Evolutionary conservation across 2,797 vertebrate species (phyloP).

Genomic region (Vespertilio murinus): DNA sequence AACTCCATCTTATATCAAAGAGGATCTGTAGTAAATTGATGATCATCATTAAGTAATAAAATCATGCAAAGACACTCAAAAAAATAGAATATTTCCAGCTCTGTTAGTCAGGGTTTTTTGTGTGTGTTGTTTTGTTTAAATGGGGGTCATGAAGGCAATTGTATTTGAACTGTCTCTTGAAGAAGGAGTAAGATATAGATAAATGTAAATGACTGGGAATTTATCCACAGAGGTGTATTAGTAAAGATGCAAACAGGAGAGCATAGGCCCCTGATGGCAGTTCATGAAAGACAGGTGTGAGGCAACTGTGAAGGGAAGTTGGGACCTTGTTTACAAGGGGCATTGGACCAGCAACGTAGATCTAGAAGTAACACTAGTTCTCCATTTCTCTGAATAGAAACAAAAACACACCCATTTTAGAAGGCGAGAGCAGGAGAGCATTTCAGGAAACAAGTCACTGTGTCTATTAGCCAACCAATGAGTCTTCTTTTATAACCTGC

Average conservation of each 20-base stretch:
- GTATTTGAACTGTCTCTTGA: not conserved
- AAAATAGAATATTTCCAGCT: not conserved
- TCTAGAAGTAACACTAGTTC: not conserved
- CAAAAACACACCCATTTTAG: slow-evolving; percentile 64
- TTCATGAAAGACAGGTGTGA: slow-evolving; percentile 12
- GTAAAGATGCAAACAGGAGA: slow-evolving; percentile 36
- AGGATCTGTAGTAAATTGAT: not conserved
- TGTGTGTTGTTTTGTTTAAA: not conserved
- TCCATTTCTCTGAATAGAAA: slow-evolving; percentile 56
- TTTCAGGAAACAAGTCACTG: slow-evolving; percentile 47
- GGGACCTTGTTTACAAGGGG: slow-evolving; percentile 17
- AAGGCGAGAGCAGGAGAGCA: slow-evolving; percentile 32
- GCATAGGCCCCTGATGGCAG: not conserved
- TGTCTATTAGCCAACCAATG: slow-evolving; percentile 8
- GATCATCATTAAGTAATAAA: not conserved
- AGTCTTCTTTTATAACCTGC: slow-evolving; percentile 5
- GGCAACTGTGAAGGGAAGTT: slow-evolving; percentile 7
- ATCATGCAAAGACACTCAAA: not conserved
- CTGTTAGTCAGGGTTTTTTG: not conserved
- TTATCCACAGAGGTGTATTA: not conserved
- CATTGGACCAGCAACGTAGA: slow-evolving; percentile 12
- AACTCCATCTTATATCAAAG: not conserved
- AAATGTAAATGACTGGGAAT: slow-evolving; percentile 17
- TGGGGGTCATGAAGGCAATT: not conserved
- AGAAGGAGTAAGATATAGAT: not conserved